These are phyloP conservation scores for Dicyrtoma fusca DNA, from an alignment of 2,888 invertebrate species.

Conservation along the genomic window DNA sequence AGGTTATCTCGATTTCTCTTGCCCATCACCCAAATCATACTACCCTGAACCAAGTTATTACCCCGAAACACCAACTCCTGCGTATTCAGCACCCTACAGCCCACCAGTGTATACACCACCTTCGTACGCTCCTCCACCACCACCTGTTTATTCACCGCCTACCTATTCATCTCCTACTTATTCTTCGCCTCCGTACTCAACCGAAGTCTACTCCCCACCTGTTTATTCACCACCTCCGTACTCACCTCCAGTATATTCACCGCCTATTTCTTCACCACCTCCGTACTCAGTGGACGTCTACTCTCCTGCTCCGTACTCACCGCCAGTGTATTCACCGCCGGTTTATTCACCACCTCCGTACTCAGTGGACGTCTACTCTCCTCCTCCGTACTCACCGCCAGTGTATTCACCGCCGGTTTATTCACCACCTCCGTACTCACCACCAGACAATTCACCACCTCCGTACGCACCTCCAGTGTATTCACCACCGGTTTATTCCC, in stretches of 20 bases:
- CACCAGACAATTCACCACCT: slow-evolving; percentile 32
- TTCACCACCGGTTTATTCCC: not conserved
- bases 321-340: slow-evolving; percentile 29
- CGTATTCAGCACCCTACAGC: slow-evolving; percentile 35
- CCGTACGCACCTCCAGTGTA: slow-evolving; percentile 10
- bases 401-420: not conserved
- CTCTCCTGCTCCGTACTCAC: not conserved
- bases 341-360: slow-evolving; percentile 21
- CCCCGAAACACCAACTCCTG: slow-evolving; percentile 26
- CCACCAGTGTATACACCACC: slow-evolving; percentile 19
- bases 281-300: slow-evolving; percentile 26
- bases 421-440: slow-evolving; percentile 13
- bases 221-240: not conserved
- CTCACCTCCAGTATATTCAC: slow-evolving; percentile 9
- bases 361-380: no score
- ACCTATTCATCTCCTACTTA: not conserved
- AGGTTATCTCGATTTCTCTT: slow-evolving; percentile 45
- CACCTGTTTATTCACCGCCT: slow-evolving; percentile 2
- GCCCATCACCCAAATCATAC: slow-evolving; percentile 47
- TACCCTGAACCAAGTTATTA: slow-evolving; percentile 48
- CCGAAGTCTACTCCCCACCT: no score
- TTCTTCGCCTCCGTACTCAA: slow-evolving; percentile 21
- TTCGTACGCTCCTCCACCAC: slow-evolving; percentile 29
- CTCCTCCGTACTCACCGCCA: not conserved
- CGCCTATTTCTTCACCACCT: slow-evolving; percentile 23